These are phyloP conservation scores for Physella acuta DNA, from an alignment of 1,140 invertebrate genomes.

Conservation along the genomic window DNA sequence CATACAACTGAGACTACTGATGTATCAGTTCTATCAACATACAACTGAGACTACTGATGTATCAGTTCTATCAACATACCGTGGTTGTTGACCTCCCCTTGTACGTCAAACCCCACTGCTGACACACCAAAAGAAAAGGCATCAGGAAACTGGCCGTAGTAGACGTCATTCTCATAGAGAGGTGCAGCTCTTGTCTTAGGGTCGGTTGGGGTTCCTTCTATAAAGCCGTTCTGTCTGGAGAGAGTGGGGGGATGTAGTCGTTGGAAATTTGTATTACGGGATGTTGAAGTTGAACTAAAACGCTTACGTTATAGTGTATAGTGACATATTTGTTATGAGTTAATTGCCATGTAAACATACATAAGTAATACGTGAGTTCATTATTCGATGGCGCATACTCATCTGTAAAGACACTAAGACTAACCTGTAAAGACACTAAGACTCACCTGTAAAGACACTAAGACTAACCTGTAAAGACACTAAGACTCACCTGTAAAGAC, in stretches of 20 bases:
- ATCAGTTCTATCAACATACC: conserved; percentile 60
- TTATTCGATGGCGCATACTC: neutral
- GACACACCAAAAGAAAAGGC: conserved; percentile 49
- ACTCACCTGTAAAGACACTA: neutral
- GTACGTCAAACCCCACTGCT: conserved; percentile 57
- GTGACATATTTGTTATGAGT: no score
- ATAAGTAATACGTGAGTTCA: neutral
- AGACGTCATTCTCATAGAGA: neutral
- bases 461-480: neutral
- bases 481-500: conserved; percentile 43
- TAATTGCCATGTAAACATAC: no score
- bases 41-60: conserved; percentile 57
- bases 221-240: conserved; percentile 12
- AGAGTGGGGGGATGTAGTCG: no score
- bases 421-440: neutral
- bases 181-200: neutral
- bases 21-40: conserved; percentile 6
- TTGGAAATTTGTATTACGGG: no score
- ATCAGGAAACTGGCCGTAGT: conserved; percentile 7
- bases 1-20: neutral
- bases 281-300: no score
- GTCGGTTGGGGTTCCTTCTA: neutral
- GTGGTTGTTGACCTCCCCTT: conserved; percentile 52
- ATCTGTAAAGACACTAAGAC: neutral
- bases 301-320: no score